Percentiles rank a stretch among this genome's conserved stretches.
Evolutionary conservation across 1,140 invertebrate genomes (phyloP).

Genomic region (Drosophila kanapiae): DNA sequence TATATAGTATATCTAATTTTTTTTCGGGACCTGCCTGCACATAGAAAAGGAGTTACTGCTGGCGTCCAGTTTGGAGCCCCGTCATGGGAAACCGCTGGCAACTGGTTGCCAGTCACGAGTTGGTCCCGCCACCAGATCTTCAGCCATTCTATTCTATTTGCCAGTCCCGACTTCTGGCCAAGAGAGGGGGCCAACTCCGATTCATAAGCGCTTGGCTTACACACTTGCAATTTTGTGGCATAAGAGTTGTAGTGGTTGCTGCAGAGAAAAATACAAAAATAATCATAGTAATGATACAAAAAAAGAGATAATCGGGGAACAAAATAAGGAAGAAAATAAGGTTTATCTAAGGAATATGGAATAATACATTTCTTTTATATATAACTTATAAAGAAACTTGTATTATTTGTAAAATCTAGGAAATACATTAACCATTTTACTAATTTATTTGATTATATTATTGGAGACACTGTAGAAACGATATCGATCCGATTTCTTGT

Average conservation of each 20-base stretch:
- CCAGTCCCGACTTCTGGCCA: constrained; percentile 18
- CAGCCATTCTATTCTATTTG: constrained; percentile 64
- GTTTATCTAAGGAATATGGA: too few species aligned
- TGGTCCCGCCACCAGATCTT: constrained; percentile 40
- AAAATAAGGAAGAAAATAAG: too few species aligned
- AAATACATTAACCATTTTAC: not conserved
- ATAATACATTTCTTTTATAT: not conserved
- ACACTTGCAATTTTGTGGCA: constrained; percentile 73
- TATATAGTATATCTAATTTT: constrained; percentile 35
- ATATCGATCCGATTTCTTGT: not conserved
- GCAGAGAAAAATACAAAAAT: constrained; percentile 9
- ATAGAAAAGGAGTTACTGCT: constrained; percentile 34
- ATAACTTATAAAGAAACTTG: not conserved
- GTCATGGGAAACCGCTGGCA: constrained; percentile 65
- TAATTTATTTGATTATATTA: not conserved
- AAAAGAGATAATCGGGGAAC: too few species aligned
- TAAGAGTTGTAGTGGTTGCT: constrained; percentile 29
- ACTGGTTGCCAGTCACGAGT: constrained; percentile 79
- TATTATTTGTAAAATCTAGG: not conserved
- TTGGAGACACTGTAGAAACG: too few species aligned
- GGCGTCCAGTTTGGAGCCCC: constrained; percentile 56
- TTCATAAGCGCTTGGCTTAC: constrained; percentile 64
- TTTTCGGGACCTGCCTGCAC: constrained; percentile 55
- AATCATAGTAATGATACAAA: not conserved
- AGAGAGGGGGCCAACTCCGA: constrained; percentile 10